A percentile compares a stretch with the other conserved stretches of the same genome.
Evolutionary conservation across 2,888 invertebrate genomes (phyloP).

Genomic region (Orchestes rusci): DNA sequence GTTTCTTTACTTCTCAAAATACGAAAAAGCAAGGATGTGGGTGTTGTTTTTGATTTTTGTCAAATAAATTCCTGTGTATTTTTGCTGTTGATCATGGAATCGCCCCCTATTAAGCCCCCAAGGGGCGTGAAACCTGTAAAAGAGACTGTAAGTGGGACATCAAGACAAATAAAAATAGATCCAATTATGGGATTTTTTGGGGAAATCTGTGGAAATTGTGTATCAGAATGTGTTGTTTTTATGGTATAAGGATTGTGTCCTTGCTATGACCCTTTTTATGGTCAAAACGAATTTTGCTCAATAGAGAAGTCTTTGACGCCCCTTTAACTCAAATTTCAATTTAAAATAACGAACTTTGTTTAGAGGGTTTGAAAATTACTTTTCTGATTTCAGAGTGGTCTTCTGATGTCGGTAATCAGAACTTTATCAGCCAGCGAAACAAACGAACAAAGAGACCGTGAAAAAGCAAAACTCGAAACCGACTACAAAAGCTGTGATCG

Average conservation of each 20-base stretch:
- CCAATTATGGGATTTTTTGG: too few species aligned
- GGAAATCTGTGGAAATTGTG: too few species aligned
- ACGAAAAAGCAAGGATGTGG: slow-evolving; percentile 14
- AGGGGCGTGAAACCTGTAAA: slow-evolving; percentile 78
- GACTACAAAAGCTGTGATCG: slow-evolving; percentile 90
- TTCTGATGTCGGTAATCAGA: slow-evolving; percentile 91
- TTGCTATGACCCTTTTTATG: too few species aligned
- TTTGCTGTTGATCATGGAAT: slow-evolving; percentile 16
- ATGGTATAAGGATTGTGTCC: too few species aligned
- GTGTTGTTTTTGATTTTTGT: slow-evolving; percentile 20
- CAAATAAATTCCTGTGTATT: background rate
- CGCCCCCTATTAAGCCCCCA: slow-evolving; percentile 78
- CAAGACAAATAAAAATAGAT: too few species aligned
- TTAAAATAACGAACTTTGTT: too few species aligned
- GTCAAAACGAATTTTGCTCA: too few species aligned
- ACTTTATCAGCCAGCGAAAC: slow-evolving; percentile 91
- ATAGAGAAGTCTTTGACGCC: too few species aligned
- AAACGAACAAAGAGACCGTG: slow-evolving; percentile 86
- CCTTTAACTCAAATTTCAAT: too few species aligned
- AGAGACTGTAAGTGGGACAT: slow-evolving; percentile 77
- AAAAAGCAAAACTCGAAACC: slow-evolving; percentile 87
- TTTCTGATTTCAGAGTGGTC: slow-evolving; percentile 58
- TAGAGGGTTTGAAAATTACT: slow-evolving; percentile 10
- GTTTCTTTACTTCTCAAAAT: slow-evolving; percentile 9
- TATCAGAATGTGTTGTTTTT: too few species aligned